These are phyloP conservation scores for Calonectris borealis DNA, from an alignment of 2,113 vertebrate species.

Conservation along the genomic window DNA sequence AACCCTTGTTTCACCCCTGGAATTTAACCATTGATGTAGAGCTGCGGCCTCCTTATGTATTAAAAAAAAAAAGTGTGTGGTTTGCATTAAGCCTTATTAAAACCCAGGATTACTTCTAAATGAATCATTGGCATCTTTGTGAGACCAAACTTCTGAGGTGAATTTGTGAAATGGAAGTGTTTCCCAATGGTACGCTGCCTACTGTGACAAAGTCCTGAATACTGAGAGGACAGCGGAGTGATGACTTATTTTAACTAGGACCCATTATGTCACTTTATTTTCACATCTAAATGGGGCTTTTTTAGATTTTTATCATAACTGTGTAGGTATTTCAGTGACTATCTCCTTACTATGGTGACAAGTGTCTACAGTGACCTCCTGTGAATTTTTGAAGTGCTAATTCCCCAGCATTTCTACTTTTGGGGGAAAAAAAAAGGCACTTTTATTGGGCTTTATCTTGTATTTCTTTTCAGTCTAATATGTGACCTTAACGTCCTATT, in stretches of 20 bases:
- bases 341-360: background rate
- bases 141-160: background rate
- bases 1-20: background rate
- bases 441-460: background rate
- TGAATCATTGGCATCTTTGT: background rate
- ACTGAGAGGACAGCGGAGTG: rapidly evolving
- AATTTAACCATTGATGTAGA: background rate
- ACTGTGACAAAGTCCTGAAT: background rate
- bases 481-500: background rate
- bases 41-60: rapidly evolving
- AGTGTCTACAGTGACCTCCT: background rate
- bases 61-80: background rate
- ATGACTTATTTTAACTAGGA: background rate
- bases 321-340: background rate
- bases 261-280: background rate
- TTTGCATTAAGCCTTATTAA: background rate
- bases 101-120: background rate
- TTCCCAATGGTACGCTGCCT: rapidly evolving
- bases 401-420: background rate
- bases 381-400: background rate
- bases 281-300: background rate
- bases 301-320: background rate
- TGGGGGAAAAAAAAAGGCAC: background rate
- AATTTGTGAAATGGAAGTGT: background rate
- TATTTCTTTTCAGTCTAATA: background rate